Evolutionary conservation across 2,113 vertebrate species (phyloP).

Genomic region (Phainopepla nitens): DNA sequence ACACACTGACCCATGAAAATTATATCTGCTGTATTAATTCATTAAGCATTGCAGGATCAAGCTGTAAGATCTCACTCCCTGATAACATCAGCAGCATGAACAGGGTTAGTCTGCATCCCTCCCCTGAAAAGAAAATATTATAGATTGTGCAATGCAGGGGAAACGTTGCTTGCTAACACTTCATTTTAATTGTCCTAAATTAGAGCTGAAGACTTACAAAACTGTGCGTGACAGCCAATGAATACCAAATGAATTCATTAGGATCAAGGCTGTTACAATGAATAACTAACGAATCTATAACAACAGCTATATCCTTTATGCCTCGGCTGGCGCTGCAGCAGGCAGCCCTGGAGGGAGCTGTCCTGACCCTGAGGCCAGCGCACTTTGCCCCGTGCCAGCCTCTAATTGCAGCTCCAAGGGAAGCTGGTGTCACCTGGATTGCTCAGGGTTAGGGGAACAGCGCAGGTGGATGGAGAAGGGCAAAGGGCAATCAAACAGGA

Average conservation of each 20-base stretch:
- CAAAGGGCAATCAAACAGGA: neutral
- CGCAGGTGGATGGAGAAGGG: neutral
- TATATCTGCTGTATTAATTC: conserved; percentile 75
- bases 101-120: conserved; percentile 59
- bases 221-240: conserved; percentile 58
- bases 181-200: conserved; percentile 75
- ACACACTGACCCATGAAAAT: conserved; percentile 74
- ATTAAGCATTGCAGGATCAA: conserved; percentile 65
- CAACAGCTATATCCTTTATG: neutral
- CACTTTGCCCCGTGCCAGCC: neutral
- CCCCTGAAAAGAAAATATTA: conserved; percentile 56
- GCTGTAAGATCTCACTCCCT: conserved; percentile 46
- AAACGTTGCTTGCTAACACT: conserved; percentile 70
- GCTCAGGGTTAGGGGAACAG: neutral
- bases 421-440: neutral
- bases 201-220: conserved; percentile 70
- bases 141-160: conserved; percentile 61
- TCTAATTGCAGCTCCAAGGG: neutral
- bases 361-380: neutral
- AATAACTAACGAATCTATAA: conserved; percentile 51
- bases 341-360: neutral
- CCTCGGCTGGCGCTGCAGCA: neutral
- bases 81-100: conserved; percentile 43
- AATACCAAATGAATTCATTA: conserved; percentile 63
- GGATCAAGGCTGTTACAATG: conserved; percentile 48